Evolutionary conservation across 2,797 vertebrate genomes (phyloP), one percentile per base, ranked within the genome.

Genomic region (Anguilla megastoma): DNA sequence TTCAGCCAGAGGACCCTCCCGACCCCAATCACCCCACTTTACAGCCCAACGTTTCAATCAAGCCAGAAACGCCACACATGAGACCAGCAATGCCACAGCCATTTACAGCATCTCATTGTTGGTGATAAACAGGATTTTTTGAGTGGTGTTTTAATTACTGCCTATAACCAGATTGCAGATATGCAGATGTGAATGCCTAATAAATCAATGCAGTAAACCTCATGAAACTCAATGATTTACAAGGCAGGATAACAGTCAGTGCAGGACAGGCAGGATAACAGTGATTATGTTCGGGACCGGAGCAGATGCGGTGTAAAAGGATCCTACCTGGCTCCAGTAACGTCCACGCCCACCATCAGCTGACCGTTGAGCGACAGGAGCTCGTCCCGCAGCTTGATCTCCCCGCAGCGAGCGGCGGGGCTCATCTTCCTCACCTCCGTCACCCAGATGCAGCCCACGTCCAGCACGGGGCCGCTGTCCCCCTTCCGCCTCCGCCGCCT

Each of bases 361-460:
- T 99, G 98, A 0, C 98, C 98, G 0, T 99, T 99, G 87, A 99
- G 94, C 1, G 98, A 98, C 36, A 99, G 95, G 90, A 99, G 93
- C 90, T 99, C 98, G 0, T 99, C 98, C 18, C 98, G 96, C 60
- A 99, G 96, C 52, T 97, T 97, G 89, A 99, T 97, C 84, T 95
- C 96, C 16, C 97, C 97, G 0, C 97, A 98, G 88, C 92, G 94
- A 0, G 97, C 97, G 0, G 98, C 98, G 0, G 98, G 97, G 92
- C 98, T 99, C 93, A 93, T 97, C 94, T 98, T 99, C 94, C 96
- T 97, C 91, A 99, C 95, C 91, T 99, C 98, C 0, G 98, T 99
- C 90, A 99, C 97, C 98, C 98, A 99, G 93, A 99, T 98, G 92
- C 97, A 98, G 84, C 98, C 98, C 0, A 99, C 98, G 0, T 99